These are phyloP conservation scores for Caranx melampygus DNA, from an alignment of 2,113 vertebrate genomes.

Conservation along the genomic window DNA sequence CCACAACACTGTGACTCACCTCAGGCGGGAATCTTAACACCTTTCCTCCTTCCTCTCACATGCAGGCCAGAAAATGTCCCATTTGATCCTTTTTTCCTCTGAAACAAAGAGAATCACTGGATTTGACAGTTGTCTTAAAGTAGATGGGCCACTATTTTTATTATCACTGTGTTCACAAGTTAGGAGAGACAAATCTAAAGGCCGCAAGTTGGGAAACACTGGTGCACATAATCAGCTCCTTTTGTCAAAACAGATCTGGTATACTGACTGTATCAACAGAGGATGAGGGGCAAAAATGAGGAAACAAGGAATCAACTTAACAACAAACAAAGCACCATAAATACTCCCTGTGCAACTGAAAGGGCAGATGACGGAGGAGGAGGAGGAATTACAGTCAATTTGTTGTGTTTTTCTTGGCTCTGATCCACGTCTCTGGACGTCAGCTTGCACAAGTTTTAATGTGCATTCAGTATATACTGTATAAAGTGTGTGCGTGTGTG, in stretches of 20 bases:
- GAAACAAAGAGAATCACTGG: not conserved
- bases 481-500: not conserved
- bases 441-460: constrained; percentile 7
- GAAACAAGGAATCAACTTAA: not conserved
- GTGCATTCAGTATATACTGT: not conserved
- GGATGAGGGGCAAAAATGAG: not conserved
- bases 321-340: constrained; percentile 12
- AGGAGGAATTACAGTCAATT: not conserved
- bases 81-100: constrained; percentile 1
- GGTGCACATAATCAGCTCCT: not conserved
- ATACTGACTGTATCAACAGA: not conserved
- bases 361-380: constrained; percentile 18
- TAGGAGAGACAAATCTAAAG: not conserved
- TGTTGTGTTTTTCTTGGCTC: constrained; percentile 23
- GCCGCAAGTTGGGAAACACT: not conserved
- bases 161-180: not conserved
- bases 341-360: constrained; percentile 22
- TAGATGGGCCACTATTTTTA: not conserved
- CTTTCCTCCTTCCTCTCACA: constrained; percentile 28
- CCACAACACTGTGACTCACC: constrained; percentile 14
- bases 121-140: not conserved
- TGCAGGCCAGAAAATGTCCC: constrained; percentile 26
- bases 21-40: constrained; percentile 28
- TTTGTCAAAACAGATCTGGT: not conserved
- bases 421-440: constrained; percentile 22